Evolutionary conservation across 2,888 invertebrate genomes (phyloP), one percentile per base, ranked within the genome.

Genomic region (Zygothrica quintamaculata): DNA sequence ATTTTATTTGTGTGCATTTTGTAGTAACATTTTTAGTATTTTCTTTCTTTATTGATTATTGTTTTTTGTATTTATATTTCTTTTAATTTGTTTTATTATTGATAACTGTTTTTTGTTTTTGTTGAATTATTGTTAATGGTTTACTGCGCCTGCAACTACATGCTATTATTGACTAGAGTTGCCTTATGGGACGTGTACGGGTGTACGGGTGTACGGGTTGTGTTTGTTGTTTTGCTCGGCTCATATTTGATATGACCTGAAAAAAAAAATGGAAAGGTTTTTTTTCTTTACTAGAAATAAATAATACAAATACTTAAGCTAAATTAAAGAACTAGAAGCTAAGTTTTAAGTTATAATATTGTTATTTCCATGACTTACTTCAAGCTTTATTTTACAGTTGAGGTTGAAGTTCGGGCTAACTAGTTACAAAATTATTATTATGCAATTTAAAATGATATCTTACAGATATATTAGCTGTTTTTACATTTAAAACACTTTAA

Each of bases 151-250:
- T 66, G 88, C 86, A 84, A 86, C 87, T 77, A 81, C 80, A 65
- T 80, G 80, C 86, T 85, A 84, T 89, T 89, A 82, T 80, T 88
- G 88, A 88, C 88, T 88, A 88, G 88, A 88, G 89, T 88, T 88
- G 89, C 88, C 77, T 80, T 81, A 85, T 81, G 85, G 87, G 87
- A 87, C 87, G 87, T 87, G 67, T 77, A 73, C 48, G 84, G 78
- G 64, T 64, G 40, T 26, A 37, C 11, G 11, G n/a, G 11, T 36
- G 18, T 22, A 22, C 18, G 36, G 36, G 36, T 36, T 3, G n/a
- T n/a, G n/a, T n/a, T n/a, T n/a, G n/a, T n/a, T 36, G 13, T 51
- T 52, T 74, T 65, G 56, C 6, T 53, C 48, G 75, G 65, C 44
- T 37, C 86, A 69, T 80, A 80, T 84, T 84, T 76, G 29, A 84